Evolutionary conservation across 1,140 invertebrate genomes (phyloP), one percentile per base, ranked within the genome.

Genomic region (Drosophila bocki): DNA sequence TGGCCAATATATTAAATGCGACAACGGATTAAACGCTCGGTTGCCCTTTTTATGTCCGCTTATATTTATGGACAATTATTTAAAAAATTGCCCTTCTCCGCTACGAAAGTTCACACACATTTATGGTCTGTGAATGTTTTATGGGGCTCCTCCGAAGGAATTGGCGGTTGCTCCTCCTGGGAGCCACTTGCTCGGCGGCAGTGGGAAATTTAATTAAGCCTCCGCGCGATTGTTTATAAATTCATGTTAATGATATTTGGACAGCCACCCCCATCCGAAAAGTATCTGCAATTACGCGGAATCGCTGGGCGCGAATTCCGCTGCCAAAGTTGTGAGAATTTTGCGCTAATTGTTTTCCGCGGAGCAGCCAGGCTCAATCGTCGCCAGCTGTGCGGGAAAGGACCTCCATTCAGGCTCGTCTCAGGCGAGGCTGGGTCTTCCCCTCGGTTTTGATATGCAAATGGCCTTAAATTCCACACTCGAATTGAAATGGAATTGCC

Each of bases 161-260:
- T 33, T 62, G 42, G 11, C 22, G 3, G 51, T 22, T 8, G 17
- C 17, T 54, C 1, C n/a, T 50, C 17, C 35, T 32, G 15, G 22
- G 26, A 15, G 17, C 15, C 13, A 35, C 17, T 60, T 33, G 17
- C 37, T 63, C 51, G 61, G 33, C 61, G 62, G 53, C 62, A 60
- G 58, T 33, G 33, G 48, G 32, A 88, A 90, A 90, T 88, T 88
- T 88, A 90, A 88, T 90, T 88, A 85, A 88, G 85, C 85, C 54
- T 54, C 70, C 60, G 42, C 78, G 88, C 82, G 80, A 88, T 88
- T 90, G 85, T 88, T 88, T 88, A 88, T 88, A 90, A 88, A 88
- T 88, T 88, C 81, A 88, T 88, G 85, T 90, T 88, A 88, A 88
- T 90, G 85, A 88, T 88, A 90, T 90, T 88, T 85, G 67, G 70